Conservation (phyloP, 2,113 vertebrate species). For the Synodontis membranacea region DNA sequence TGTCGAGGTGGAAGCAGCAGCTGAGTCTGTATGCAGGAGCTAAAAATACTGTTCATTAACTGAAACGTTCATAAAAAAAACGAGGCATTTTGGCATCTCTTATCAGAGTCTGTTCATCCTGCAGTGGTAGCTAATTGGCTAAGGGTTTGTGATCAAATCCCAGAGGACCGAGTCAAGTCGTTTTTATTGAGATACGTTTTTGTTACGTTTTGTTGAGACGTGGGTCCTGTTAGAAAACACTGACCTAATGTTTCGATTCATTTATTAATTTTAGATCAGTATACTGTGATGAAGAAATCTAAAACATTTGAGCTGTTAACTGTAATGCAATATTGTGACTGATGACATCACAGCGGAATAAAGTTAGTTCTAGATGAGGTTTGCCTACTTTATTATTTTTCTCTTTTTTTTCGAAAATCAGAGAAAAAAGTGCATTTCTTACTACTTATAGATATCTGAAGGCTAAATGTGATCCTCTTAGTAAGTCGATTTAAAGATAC, state of each 20-base stretch:
- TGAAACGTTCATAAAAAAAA: not conserved
- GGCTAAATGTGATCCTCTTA: not conserved
- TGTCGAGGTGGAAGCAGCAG: not conserved
- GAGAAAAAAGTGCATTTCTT: not conserved
- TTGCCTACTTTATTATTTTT: not conserved
- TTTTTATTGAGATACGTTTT: not conserved
- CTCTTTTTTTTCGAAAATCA: no score
- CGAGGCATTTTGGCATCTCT: not conserved
- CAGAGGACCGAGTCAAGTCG: not conserved
- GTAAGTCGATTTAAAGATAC: not conserved
- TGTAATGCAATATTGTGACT: not conserved
- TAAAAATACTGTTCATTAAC: conserved; percentile 1
- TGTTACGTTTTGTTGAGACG: not conserved
- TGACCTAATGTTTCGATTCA: no score
- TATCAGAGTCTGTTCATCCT: not conserved
- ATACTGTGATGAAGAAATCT: no score
- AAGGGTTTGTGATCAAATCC: not conserved
- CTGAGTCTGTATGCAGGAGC: not conserved
- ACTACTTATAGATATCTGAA: not conserved
- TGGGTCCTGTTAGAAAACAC: not conserved
- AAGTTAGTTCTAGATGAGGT: not conserved
- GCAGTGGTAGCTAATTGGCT: not conserved
- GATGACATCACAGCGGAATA: not conserved
- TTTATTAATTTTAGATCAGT: not conserved
- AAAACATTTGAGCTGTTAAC: no score